Percentiles rank a stretch among this genome's conserved stretches.
These are phyloP conservation scores for Saccopteryx bilineata DNA, from an alignment of 2,113 vertebrate genomes.

Conservation along the genomic window DNA sequence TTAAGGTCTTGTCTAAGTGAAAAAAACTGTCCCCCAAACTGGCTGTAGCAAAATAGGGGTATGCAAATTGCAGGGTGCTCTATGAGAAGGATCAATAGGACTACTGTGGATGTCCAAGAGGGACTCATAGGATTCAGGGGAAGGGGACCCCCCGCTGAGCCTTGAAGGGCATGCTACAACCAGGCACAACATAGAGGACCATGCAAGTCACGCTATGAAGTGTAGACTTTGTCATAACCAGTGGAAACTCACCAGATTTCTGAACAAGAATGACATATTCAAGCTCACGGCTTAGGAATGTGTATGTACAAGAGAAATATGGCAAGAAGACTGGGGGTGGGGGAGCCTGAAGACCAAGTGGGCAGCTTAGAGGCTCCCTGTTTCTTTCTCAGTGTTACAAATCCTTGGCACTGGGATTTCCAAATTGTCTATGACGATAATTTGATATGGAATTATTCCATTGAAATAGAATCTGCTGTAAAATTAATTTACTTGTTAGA, in stretches of 20 bases:
- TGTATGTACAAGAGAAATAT: accelerated
- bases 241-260: neutral
- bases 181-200: accelerated
- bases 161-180: neutral
- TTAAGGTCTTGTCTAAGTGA: neutral
- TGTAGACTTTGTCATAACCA: neutral
- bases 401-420: neutral
- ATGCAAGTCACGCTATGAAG: neutral
- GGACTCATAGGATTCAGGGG: neutral
- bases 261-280: neutral
- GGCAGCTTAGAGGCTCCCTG: neutral
- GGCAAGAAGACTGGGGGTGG: no score
- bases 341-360: neutral
- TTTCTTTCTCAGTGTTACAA: neutral
- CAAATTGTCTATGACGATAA: neutral
- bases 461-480: neutral
- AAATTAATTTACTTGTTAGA: neutral
- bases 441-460: neutral
- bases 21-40: no score
- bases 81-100: neutral
- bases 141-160: neutral
- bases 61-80: no score
- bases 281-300: neutral
- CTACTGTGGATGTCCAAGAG: neutral
- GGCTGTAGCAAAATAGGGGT: neutral